Base-by-base conservation (phyloP, 2,888 invertebrate species). In the Malacosoma neustria region DNA sequence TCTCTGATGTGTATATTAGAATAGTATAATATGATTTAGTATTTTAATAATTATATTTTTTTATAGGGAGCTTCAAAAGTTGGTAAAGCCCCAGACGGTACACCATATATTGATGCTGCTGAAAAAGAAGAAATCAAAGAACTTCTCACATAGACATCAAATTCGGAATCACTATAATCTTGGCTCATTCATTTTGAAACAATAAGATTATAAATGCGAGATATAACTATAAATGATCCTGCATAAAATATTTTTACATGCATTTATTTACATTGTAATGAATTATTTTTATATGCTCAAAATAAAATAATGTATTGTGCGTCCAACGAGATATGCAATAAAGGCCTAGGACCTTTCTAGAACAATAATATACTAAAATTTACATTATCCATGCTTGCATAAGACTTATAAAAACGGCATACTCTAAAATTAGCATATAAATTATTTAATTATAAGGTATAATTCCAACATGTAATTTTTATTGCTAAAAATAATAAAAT, bases 81-180 rank as follows among this genome's bases (percentile, higher is more conserved):
- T 62, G 96, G 95, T 4, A 88, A 89, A 53, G 92, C 97, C 36
- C 97, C 97, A 37, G 95, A 96, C 74, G 97, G 97, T 7, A 91
- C 89, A 45, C 91, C 91, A 51, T 97, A 97, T 74, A 67, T 94
- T 42, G 95, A 97, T 61, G 94, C 94, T 40, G 96, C 97, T 22
- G 97, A 97, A 71, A 95, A 93, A 66, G 92, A 93, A 49, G 97
- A 97, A 81, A 97, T 97, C 59, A 94, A 94, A 79, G 90, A 91
- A 61, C 87, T 97, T 35, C 67, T 85, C 43, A 75, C 79, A 81
- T 81, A 85, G 51, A 59, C 36, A 46, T 31, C 37, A 45, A 35
- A 43, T 22, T 36, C 39, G 35, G 14, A 44, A 48, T 38, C 45
- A 46, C 9, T 46, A 49, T 49, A 43, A 46, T 49, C 45, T 48